Evolutionary conservation across 1,140 invertebrate species (phyloP), one percentile per base, ranked within the genome.

Genomic region (Cylas formicarius): DNA sequence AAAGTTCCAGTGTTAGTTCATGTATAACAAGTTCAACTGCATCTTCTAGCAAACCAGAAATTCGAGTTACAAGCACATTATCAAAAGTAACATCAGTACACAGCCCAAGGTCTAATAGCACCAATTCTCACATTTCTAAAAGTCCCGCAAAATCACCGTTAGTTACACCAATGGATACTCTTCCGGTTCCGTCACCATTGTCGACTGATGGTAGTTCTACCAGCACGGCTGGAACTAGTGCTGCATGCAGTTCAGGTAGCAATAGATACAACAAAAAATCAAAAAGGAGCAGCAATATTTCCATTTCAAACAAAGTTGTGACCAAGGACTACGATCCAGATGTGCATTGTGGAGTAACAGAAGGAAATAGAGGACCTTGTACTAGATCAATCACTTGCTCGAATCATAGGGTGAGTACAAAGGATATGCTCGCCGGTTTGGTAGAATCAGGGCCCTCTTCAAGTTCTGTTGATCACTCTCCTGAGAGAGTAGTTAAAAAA

Each of bases 321-420:
- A 39, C 36, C 14, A 57, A 48, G 39, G 50, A 56, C 13, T 58
- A 50, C 22, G 58, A 62, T 37, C 52, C 60, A 13, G 58, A 62
- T 39, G 42, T 52, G 7, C 60, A 61, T 28, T 58, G 60, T 32
- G 57, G 57, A n/a, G 55, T 58, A 8, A 27, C 54, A 7, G 60
- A 61, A 28, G 52, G 52, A 17, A 49, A 39, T 28, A 62, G 53
- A 36, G 54, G 53, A 7, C 53, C 56, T 16, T 58, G 56, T 34
- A 51, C 54, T 16, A 55, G 60, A 35, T 53, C 53, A 14, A 57
- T 60, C 27, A 62, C 56, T 7, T 62, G 54, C 48, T 58, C 58
- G 9, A 60, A 58, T 37, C 57, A 62, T 54, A 57, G 51, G 38
- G 60, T 60, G 55, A 39, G 47, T 46, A 44, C n/a, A 36, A 11